Base-by-base conservation (phyloP, 2,888 invertebrate species). In the Phragmatobia fuliginosa region DNA sequence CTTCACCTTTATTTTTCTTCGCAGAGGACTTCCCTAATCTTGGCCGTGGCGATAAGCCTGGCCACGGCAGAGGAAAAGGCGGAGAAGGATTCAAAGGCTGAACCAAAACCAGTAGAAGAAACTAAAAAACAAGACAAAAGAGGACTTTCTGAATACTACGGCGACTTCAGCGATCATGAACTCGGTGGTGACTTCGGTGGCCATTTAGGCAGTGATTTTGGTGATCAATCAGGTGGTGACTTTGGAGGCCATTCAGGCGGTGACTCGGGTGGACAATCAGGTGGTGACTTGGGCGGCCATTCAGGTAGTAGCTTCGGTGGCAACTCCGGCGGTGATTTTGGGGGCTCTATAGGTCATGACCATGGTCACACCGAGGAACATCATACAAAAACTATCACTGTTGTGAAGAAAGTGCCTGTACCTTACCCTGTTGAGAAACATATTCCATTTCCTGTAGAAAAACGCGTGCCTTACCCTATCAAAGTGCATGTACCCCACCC, bases 391-490 rank as follows among this genome's bases (percentile, higher is more conserved):
- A 96, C 96, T 18, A 94, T 97, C 80, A 97, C 97, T 18, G 93
- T 97, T 65, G 93, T 96, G 66, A 97, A 97, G 87, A 97, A 97
- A 76, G 96, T 98, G 33, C 95, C 96, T 31, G 96, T 96, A 33
- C 97, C 97, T 1, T 97, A 97, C 85, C 97, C 97, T 45, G 97
- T 97, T 0, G 97, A 97, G 82, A 97, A 97, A 84, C 95, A 96
- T 58, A 94, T 97, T 66, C 96, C 94, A 11, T 95, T 96, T 65
- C 97, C 97, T 1, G 96, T 97, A 16, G 96, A 96, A 74, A 97
- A 97, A 83, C 96, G 95, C 66, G 94, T 97, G 33, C 97, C 81
- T 10, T 75, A 76, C 75, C 96, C 97, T 14, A 96, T 97, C 6
- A 96, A 97, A 86, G 96, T 97, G n/a, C 97, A 91, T 6, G 96